Evolutionary conservation across 1,140 invertebrate species (phyloP).

Genomic region (Mercenaria mercenaria): DNA sequence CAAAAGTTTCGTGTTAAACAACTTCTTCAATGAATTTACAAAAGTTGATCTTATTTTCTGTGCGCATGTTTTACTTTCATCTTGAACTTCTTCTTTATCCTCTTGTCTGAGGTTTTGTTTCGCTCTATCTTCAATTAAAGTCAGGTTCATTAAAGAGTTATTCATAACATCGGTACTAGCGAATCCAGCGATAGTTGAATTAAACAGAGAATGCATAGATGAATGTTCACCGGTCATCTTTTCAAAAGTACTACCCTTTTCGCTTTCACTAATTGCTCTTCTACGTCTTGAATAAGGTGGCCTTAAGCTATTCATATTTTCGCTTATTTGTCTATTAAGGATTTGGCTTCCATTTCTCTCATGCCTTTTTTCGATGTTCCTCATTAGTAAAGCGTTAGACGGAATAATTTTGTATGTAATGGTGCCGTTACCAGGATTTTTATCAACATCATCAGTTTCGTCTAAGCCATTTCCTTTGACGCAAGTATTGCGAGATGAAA

Average conservation of each 20-base stretch:
- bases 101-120: not conserved
- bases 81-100: too few relatives aligned
- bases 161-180: constrained; percentile 36
- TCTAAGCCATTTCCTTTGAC: not conserved
- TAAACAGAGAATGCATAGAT: not conserved
- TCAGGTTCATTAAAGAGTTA: constrained; percentile 23
- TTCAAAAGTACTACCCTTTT: not conserved
- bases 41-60: not conserved
- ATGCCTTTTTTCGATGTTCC: not conserved
- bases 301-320: not conserved
- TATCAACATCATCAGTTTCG: not conserved
- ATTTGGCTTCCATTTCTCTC: not conserved
- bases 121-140: not conserved
- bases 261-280: constrained; percentile 41
- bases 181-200: constrained; percentile 7
- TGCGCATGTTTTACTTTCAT: not conserved
- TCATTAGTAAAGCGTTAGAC: not conserved
- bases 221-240: not conserved
- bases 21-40: not conserved
- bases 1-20: constrained; percentile 52
- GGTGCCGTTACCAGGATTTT: not conserved
- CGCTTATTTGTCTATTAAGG: not conserved
- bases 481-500: not conserved
- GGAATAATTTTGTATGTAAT: not conserved
- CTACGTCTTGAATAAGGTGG: not conserved